Base-by-base conservation (phyloP, 1,140 invertebrate genomes). In the Venustaconcha ellipsiformis region DNA sequence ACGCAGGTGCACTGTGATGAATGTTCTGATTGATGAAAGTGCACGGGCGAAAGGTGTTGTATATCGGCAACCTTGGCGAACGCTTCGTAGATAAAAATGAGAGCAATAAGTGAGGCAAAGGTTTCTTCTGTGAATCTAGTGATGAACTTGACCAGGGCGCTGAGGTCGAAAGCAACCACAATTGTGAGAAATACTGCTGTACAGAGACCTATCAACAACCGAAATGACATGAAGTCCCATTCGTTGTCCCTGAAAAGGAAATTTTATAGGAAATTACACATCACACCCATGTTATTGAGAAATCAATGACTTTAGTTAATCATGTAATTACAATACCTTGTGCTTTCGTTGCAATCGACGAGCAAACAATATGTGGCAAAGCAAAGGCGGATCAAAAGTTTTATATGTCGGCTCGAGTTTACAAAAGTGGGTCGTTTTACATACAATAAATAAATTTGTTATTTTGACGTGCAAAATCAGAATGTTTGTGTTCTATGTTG, bases 101-200 rank as follows among this genome's bases (percentile, higher is more conserved):
- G 95, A 4, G 98, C 97, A 86, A 99, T 99, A 11, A 99, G 92
- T 0, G 96, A 97, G 30, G 98, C 98, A 90, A 99, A 99, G 89
- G 98, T 99, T 91, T 99, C 98, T 91, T 99, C 98, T 0, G 98
- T 99, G 89, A 99, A 99, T 15, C 98, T 94, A 14, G 98, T 99
- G 74, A 99, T 99, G 88, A 98, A 99, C 88, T 97, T 99, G 23
- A 99, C 98, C 68, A 99, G 92, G 72, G 97, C 96, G 88, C 96
- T 98, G 2, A 97, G 96, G 91, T 99, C 98, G 18, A 98, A 93
- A 4, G 97, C 96, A 37, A 99, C 97, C 80, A 99, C 93, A 23
- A 96, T 92, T 15, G 99, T 79, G 67, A 99, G 91, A 87, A 99
- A 97, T n/a, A 96, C 77, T 0, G 94, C 92, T 55, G 95, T 96